Conservation (phyloP, 2,797 vertebrate genomes). For the Sebastes matsubarae region DNA sequence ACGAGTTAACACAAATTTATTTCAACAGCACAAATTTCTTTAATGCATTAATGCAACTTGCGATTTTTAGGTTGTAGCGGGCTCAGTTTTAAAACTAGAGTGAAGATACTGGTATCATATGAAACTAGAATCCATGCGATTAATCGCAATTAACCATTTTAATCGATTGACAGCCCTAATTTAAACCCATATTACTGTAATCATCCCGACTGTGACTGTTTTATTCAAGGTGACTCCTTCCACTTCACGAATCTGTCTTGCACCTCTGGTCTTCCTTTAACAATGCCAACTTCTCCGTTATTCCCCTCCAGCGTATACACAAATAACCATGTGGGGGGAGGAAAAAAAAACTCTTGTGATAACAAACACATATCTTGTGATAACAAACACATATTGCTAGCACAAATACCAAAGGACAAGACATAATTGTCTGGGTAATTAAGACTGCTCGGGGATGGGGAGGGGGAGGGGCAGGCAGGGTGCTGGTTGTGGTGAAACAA, state of each 20-base stretch:
- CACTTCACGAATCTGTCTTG: neutral
- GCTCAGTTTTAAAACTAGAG: too few relatives aligned
- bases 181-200: neutral
- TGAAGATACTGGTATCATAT: too few relatives aligned
- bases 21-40: too few relatives aligned
- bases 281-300: constrained; percentile 11
- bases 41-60: too few relatives aligned
- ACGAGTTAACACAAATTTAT: too few relatives aligned
- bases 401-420: constrained; percentile 16
- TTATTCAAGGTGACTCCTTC: neutral
- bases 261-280: neutral
- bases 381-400: neutral
- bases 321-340: neutral
- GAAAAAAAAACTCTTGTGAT: neutral
- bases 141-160: too few relatives aligned
- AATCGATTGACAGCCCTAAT: too few relatives aligned
- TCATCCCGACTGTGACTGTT: neutral
- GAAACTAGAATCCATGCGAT: too few relatives aligned
- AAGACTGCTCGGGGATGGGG: neutral
- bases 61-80: too few relatives aligned
- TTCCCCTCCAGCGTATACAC: constrained; percentile 12
- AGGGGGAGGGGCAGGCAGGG: constrained; percentile 13
- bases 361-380: neutral
- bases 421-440: constrained; percentile 9
- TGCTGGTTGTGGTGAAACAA: constrained; percentile 43